Evolutionary conservation across 35 echinoderm and acorn worm species (phyloP), one percentile per base, ranked within the genome.

Genomic region (Ophioderma brevispina): DNA sequence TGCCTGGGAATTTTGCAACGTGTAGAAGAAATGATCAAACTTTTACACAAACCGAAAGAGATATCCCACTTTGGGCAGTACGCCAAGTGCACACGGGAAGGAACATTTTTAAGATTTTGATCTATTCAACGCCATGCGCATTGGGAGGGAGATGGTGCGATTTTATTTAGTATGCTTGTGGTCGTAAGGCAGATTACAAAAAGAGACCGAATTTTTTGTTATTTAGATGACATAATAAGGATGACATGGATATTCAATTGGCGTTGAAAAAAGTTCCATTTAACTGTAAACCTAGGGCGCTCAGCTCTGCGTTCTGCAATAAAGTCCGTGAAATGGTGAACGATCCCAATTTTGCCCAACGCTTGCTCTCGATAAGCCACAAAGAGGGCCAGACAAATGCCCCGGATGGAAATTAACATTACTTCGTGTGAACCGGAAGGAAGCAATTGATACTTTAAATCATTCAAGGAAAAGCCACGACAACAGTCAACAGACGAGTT

Each of bases 341-440:
- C 32, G 95, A n/a, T 99, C 13, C 92, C 94, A 6, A 31, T 91
- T 31, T 81, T 99, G 77, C 97, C 97, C 0, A 91, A 95, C 50
- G 81, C 91, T 18, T 99, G 97, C 89, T 95, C 90, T 23, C 97
- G 33, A 99, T 99, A 28, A 99, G 97, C 80, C 91, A 87, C 3
- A 93, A 95, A 56, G 81, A 94, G 35, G n/a, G 92, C 93, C 97
- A 99, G 76, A 99, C 97, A 0, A 99, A 94, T 35, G 97, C 95
- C 35, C 93, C 93, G 0, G 97, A 95, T 41, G 97, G 97, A 1
- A 99, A 99, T 55, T 93, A 6, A 91, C 84, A 0, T 55, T 98
- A 5, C 81, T 98, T 33, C 76, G 92, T 6, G 56, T 98, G 21
- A 92, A 34, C 79, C 59, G 82, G 78, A 92, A 91, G 56, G 10